These are phyloP conservation scores for Pharmacophagus antenor DNA, from an alignment of 2,888 invertebrate species.

Conservation along the genomic window DNA sequence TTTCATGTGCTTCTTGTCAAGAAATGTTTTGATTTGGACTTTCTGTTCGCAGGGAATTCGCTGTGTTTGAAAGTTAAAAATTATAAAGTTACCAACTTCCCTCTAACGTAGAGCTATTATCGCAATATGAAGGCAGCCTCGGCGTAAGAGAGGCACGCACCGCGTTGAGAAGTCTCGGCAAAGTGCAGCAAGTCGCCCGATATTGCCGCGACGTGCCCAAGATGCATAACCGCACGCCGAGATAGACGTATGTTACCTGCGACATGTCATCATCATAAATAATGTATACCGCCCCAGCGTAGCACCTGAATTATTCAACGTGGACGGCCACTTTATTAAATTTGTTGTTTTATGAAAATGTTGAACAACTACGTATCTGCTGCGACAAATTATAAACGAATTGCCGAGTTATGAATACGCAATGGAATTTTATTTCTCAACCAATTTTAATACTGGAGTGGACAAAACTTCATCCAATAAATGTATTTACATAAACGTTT, in stretches of 20 bases:
- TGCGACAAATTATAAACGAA: conserved; percentile 58
- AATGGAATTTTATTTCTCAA: conserved; percentile 32
- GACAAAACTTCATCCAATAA: neutral
- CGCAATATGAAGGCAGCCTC: neutral
- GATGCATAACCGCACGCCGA: conserved; percentile 73
- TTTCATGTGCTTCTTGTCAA: too few species aligned
- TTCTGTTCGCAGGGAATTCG: too few species aligned
- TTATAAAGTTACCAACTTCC: neutral
- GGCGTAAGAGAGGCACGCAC: conserved; percentile 22
- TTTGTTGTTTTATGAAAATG: conserved; percentile 71
- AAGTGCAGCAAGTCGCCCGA: conserved; percentile 47
- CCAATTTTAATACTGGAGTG: too few species aligned
- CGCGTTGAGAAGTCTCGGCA: conserved; percentile 35
- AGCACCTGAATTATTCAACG: conserved; percentile 74
- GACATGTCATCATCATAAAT: conserved; percentile 78
- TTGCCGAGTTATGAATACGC: conserved; percentile 52
- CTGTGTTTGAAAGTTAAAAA: too few species aligned
- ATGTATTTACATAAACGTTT: neutral
- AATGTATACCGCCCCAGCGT: conserved; percentile 67
- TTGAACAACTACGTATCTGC: conserved; percentile 49
- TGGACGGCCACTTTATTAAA: conserved; percentile 76
- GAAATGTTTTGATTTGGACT: too few species aligned
- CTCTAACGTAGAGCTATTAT: neutral
- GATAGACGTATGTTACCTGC: conserved; percentile 66
- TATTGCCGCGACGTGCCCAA: conserved; percentile 67